Evolutionary conservation across 2,797 vertebrate species (phyloP), one percentile per base, ranked within the genome.

Genomic region (Epinephelus awoara): DNA sequence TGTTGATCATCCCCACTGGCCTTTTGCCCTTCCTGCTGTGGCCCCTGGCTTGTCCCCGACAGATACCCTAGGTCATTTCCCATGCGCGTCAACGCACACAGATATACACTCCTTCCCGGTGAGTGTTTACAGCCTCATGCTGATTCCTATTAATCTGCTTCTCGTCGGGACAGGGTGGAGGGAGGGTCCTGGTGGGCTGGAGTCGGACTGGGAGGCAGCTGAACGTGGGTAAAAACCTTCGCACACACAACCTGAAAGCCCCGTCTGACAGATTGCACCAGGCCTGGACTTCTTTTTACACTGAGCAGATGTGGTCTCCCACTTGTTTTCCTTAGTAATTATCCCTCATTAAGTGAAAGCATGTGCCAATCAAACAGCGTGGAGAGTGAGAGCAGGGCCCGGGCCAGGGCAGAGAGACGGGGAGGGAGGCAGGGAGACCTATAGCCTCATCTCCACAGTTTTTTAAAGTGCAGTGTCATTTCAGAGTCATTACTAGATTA

Each of bases 281-380:
- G 93, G 92, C 93, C 94, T 91, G 90, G 88, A 87, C 89, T 86
- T 87, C 86, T 90, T 71, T 95, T 97, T 97, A 98, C 96, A 97
- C 91, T 97, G 96, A 97, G 93, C 98, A 99, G 98, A 97, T 96
- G 96, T 95, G 96, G 93, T 95, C 90, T 94, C 92, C 92, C 94
- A 95, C 94, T 97, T 99, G 97, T 99, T 99, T 96, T 98, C 96
- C 95, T 97, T 97, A 89, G 96, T 97, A 99, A 99, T 99, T 98
- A 96, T 96, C 96, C 93, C 89, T 98, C 96, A 98, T 99, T 99
- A 98, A 96, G 95, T 95, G 95, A 97, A 98, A 97, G 96, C 96
- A 96, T 95, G 96, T 98, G 98, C 96, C 98, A 99, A 97, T 99
- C 98, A 99, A 96, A 96, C 87, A 92, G 94, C 93, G 96, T 95